Evolutionary conservation across 1,140 invertebrate species (phyloP).

Genomic region (Ruditapes philippinarum): DNA sequence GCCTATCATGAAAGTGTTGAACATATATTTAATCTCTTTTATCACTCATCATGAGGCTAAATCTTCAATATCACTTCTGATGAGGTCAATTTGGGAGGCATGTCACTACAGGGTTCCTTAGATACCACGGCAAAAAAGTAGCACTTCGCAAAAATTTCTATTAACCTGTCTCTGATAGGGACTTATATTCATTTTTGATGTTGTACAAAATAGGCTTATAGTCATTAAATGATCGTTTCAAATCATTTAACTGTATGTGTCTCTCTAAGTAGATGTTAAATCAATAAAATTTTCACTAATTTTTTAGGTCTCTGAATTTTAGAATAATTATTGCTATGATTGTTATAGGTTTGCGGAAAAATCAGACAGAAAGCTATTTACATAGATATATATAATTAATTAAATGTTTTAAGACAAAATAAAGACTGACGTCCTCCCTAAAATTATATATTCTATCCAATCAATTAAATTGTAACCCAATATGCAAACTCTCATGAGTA

Average conservation of each 20-base stretch:
- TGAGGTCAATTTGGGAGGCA: constrained; percentile 13
- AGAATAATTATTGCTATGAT: too few species aligned
- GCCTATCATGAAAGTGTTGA: not conserved
- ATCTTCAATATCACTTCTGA: not conserved
- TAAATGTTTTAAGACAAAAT: too few species aligned
- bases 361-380: too few species aligned
- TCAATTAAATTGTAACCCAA: too few species aligned
- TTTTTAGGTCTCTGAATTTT: not conserved
- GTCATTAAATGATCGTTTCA: constrained; percentile 40
- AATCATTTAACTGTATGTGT: not conserved
- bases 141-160: constrained; percentile 28
- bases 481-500: too few species aligned
- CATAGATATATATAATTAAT: too few species aligned
- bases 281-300: not conserved
- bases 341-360: too few species aligned
- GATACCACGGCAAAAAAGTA: constrained; percentile 11
- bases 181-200: not conserved
- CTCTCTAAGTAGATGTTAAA: not conserved
- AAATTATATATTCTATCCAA: too few species aligned
- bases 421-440: too few species aligned
- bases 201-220: constrained; percentile 16
- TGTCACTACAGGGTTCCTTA: constrained; percentile 11
- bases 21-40: not conserved
- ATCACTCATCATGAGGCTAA: too few species aligned
- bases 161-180: constrained; percentile 17